Base-by-base conservation (phyloP, 2,797 vertebrate genomes). In the Sarcophilus harrisii region DNA sequence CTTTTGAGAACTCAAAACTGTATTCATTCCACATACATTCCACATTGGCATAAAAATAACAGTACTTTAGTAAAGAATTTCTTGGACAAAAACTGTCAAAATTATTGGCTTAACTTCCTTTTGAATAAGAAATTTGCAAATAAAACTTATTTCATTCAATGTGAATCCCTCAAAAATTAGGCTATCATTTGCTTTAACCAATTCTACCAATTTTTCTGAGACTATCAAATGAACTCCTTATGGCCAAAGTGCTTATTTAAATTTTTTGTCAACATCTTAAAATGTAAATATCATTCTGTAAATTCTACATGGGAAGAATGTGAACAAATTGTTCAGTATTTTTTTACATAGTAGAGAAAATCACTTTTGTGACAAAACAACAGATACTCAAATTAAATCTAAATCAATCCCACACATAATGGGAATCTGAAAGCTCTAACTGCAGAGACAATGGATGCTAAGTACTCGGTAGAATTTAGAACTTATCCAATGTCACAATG, bases 371-470 rank as follows among this genome's bases (percentile, higher is more conserved):
- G 58, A 18, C 73, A 58, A 13, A 18, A 45, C 93, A 28, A 91
- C 28, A 93, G 90, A n/a, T 0, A 24, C 38, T 66, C 55, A 58
- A 92, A 73, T 94, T 91, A 95, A 87, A 55, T 93, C 87, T 32
- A 38, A 14, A 59, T 87, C 18, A 60, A 59, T n/a, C 58, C 4
- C 58, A 59, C 9, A 60, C 6, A 29, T 28, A 89, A 54, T 62
- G 38, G 91, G 59, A 91, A 90, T 16, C 94, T 94, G 11, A 96
- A 91, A 94, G n/a, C 49, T 0, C 27, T 95, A 92, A 93, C 92
- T 32, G 92, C 45, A 81, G 62, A 90, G n/a, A 89, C 14, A 91
- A 14, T 49, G 94, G 52, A 13, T 54, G 4, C 5, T 58, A 66
- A 93, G 30, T 32, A 94, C 73, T 95, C 87, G 45, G 89, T 81